These are phyloP conservation scores for Chloromyia formosa DNA, from an alignment of 2,888 invertebrate species.

Conservation along the genomic window DNA sequence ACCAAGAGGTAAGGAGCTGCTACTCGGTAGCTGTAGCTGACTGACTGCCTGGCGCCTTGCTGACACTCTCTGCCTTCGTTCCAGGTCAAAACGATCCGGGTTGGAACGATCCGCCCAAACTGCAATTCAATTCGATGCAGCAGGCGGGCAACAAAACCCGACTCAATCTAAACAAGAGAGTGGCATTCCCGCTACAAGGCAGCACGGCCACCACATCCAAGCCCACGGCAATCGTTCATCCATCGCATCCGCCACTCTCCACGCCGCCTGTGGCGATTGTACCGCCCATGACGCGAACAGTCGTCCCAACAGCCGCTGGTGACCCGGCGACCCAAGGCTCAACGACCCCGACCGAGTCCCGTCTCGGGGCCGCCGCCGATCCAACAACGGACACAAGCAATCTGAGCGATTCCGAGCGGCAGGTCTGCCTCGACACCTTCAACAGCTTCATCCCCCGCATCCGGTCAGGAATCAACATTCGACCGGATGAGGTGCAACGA, in stretches of 20 bases:
- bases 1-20: conserved; percentile 7
- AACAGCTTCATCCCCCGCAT: conserved; percentile 46
- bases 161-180: conserved; percentile 60
- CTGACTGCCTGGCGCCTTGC: too few relatives aligned
- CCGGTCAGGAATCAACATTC: conserved; percentile 53
- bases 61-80: neutral
- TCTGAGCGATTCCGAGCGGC: conserved; percentile 37
- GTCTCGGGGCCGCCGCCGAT: conserved; percentile 43
- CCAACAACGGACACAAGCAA: conserved; percentile 21
- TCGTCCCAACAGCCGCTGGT: neutral
- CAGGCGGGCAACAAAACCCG: conserved; percentile 56
- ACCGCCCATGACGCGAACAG: conserved; percentile 54
- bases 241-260: conserved; percentile 52
- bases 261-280: conserved; percentile 56
- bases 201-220: conserved; percentile 50
- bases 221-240: conserved; percentile 57
- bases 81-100: conserved; percentile 61
- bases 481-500: conserved; percentile 55
- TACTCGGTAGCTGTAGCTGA: neutral
- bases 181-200: conserved; percentile 59
- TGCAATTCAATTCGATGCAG: conserved; percentile 53
- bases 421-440: conserved; percentile 47
- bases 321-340: neutral
- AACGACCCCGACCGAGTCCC: neutral
- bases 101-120: conserved; percentile 62